These are phyloP conservation scores for Poecile montanus DNA, from an alignment of 2,797 vertebrate species.

Conservation along the genomic window DNA sequence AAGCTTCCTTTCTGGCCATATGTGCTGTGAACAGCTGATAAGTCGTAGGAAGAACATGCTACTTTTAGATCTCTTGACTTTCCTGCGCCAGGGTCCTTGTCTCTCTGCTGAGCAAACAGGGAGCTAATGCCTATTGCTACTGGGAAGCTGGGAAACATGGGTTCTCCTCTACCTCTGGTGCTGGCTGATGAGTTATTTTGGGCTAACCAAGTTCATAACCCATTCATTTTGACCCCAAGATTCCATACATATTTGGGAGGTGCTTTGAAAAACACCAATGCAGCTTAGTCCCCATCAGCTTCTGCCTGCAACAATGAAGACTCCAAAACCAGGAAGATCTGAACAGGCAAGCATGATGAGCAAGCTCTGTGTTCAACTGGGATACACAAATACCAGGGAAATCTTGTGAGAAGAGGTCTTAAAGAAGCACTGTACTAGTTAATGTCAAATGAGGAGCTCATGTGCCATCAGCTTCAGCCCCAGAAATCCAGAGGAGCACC, in stretches of 20 bases:
- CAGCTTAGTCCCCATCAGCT: not conserved
- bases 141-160: not conserved
- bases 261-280: not conserved
- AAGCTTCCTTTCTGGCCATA: conserved; percentile 36
- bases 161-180: not conserved
- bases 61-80: conserved; percentile 24
- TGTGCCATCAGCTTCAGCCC: not conserved
- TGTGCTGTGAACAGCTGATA: conserved; percentile 31
- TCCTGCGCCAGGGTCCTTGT: not conserved
- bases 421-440: not conserved
- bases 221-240: not conserved
- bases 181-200: not conserved
- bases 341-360: not conserved
- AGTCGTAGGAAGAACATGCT: not conserved
- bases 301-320: not conserved
- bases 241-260: not conserved
- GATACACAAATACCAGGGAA: not conserved
- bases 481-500: not conserved
- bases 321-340: not conserved
- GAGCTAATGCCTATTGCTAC: not conserved
- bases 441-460: not conserved
- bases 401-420: not conserved
- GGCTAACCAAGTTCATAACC: not conserved
- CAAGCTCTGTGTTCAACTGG: not conserved
- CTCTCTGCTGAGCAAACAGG: not conserved